Conservation (phyloP, 1,140 invertebrate species). For the Ostrea denselamellosa region DNA sequence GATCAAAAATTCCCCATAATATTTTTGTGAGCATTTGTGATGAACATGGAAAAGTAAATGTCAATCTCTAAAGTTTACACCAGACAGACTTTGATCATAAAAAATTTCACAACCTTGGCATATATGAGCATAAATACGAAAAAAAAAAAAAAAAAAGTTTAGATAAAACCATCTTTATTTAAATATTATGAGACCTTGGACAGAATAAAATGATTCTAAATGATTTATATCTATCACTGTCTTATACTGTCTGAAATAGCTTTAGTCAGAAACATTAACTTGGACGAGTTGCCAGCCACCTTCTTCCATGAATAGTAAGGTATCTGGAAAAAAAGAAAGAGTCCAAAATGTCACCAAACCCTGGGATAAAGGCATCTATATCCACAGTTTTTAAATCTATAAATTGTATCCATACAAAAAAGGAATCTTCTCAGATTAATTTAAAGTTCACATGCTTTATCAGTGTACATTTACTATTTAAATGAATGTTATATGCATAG, state of each 20-base stretch:
- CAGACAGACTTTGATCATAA: neutral
- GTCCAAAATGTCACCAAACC: neutral
- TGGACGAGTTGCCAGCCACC: neutral
- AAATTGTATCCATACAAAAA: too few relatives aligned
- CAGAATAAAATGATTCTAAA: neutral
- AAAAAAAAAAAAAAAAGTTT: neutral
- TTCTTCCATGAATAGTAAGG: neutral
- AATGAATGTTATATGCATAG: too few relatives aligned
- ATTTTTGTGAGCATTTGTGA: too few relatives aligned
- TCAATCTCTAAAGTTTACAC: too few relatives aligned
- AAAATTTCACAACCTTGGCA: neutral
- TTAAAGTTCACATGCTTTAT: too few relatives aligned
- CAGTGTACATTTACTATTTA: too few relatives aligned
- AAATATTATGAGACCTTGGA: neutral
- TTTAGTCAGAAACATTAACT: slow-evolving; percentile 8
- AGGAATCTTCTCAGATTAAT: too few relatives aligned
- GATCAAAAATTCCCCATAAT: too few relatives aligned
- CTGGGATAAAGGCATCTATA: too few relatives aligned
- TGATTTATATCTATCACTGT: neutral
- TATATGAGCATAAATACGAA: neutral
- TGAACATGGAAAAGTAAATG: too few relatives aligned
- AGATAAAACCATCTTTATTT: neutral
- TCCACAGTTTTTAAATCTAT: too few relatives aligned
- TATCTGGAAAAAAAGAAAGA: neutral
- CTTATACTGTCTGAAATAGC: neutral